Evolutionary conservation across 2,888 invertebrate genomes (phyloP).

Genomic region (Phytoseiulus persimilis): DNA sequence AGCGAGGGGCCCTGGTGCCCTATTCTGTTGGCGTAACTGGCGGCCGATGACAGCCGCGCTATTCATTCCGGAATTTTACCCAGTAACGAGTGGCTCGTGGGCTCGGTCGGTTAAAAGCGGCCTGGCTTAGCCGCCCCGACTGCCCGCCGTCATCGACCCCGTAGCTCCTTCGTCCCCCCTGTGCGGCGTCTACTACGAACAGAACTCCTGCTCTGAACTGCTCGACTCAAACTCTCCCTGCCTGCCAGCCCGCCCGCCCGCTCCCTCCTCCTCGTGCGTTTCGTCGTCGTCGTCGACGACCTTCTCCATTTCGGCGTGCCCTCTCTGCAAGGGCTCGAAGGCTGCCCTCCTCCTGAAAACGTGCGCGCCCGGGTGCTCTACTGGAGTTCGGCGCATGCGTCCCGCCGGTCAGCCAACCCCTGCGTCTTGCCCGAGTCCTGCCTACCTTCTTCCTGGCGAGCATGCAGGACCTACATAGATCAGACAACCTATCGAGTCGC

Average conservation of each 20-base stretch:
- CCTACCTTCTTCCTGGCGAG: neutral
- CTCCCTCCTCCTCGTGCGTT: neutral
- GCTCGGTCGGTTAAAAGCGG: slow-evolving; percentile 28
- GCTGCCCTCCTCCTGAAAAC: neutral
- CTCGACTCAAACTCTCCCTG: neutral
- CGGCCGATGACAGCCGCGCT: slow-evolving; percentile 47
- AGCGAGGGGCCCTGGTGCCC: slow-evolving; percentile 43
- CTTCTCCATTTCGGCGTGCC: slow-evolving; percentile 18
- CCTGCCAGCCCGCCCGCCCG: too few relatives aligned
- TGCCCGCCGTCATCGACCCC: slow-evolving; percentile 39
- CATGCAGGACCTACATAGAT: neutral
- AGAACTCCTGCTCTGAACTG: slow-evolving; percentile 24
- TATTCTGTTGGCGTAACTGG: slow-evolving; percentile 46
- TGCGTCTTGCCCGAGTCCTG: slow-evolving; percentile 26
- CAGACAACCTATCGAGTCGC: neutral
- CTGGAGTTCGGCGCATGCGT: slow-evolving; percentile 41
- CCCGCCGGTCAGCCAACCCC: slow-evolving; percentile 40
- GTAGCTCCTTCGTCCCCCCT: slow-evolving; percentile 39
- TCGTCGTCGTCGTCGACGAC: slow-evolving; percentile 39
- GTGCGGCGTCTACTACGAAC: slow-evolving; percentile 11
- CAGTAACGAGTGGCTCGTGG: slow-evolving; percentile 40
- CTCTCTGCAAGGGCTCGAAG: slow-evolving; percentile 24
- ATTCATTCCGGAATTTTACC: slow-evolving; percentile 43
- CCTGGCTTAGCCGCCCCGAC: slow-evolving; percentile 38
- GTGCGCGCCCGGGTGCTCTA: neutral